phyloP scores from a whole-genome alignment of 2,113 vertebrate species.

The Uropsilus gracilis region DNA sequence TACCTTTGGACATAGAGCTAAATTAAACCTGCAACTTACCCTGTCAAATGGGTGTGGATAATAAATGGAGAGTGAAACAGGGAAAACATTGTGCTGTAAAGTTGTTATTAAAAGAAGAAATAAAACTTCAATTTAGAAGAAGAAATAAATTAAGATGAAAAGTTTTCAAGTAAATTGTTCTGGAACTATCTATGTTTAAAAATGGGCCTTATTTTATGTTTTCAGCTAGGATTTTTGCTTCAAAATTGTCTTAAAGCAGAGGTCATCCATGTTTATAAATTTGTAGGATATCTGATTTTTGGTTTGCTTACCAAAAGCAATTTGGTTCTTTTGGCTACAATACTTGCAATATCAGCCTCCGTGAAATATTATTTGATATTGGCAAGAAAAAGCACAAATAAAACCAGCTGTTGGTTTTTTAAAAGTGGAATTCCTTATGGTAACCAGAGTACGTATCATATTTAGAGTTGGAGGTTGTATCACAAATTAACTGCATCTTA shows the following conservation, averaged over 20 bases:
- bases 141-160: not conserved
- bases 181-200: not conserved
- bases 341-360: not conserved
- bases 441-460: not conserved
- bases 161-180: not conserved
- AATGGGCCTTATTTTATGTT: not conserved
- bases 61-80: not conserved
- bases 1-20: not conserved
- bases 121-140: constrained; percentile 17
- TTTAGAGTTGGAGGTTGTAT: not conserved
- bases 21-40: not conserved
- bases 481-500: constrained; percentile 80
- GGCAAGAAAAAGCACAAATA: not conserved
- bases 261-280: not conserved
- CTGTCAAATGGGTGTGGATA: not conserved
- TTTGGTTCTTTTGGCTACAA: not conserved
- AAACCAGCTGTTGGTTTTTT: not conserved
- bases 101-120: constrained; percentile 33
- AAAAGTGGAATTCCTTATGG: not conserved
- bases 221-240: not conserved
- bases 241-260: not conserved
- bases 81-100: not conserved
- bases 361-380: constrained; percentile 20
- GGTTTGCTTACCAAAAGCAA: not conserved
- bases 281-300: not conserved